Evolutionary conservation across 2,113 vertebrate species (phyloP), one percentile per base, ranked within the genome.

Genomic region (Junco hyemalis): DNA sequence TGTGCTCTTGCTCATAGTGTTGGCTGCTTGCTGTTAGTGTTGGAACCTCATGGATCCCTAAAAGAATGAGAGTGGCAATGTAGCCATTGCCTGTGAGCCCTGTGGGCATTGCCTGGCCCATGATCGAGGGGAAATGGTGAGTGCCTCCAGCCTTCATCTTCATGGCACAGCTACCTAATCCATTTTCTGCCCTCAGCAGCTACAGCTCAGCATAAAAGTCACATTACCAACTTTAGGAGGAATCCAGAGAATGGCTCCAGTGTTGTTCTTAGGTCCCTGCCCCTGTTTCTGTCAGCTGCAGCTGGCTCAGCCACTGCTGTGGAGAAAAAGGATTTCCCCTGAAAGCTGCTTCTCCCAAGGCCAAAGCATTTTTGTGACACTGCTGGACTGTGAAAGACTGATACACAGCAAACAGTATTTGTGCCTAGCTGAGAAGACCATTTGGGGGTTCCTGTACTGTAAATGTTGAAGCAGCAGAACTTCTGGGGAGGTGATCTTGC

Each of bases 401-500:
- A 47, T 24, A n/a, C 35, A 68, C 33, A 82, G 76, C 33, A 56
- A 80, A 69, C 3, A 35, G 25, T 19, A n/a, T 54, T 86, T 79
- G 29, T 47, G 29, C 22, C 3, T 80, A 45, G 35, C 44, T 66
- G 47, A 72, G 40, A 16, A 82, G 36, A 66, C 18, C 28, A 3
- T 77, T 17, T 63, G 3, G 56, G 29, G 16, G 3, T 77, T 91
- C 63, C 71, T 73, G 29, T 60, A 8, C 36, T 47, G 1, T 31
- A 47, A 44, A 14, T 26, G 26, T 50, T 61, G 63, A 88, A 66
- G 64, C 50, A 45, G 85, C 11, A 33, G 81, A 45, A 45, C 25
- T 80, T 81, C 47, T 82, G 24, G 61, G 40, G 72, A 92, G 64
- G 72, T 90, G 83, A 71, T 63, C 70, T 65, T 97, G 95, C 85